A percentile compares a stretch with the other conserved stretches of the same genome.
Conservation (phyloP, 2,113 vertebrate genomes). For the Calonectris borealis region DNA sequence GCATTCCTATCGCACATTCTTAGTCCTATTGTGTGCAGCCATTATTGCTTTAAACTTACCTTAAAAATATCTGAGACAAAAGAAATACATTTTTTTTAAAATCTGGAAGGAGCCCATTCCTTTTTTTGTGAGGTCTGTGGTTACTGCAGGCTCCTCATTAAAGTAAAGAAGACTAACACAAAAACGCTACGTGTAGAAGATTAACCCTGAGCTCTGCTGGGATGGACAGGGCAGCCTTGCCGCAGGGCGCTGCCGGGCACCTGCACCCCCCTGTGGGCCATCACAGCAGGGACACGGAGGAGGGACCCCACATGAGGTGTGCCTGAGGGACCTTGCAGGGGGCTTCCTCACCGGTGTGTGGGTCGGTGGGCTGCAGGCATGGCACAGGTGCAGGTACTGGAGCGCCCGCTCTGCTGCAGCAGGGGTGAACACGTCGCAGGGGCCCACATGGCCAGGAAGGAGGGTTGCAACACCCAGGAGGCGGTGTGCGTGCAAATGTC, state of each 20-base stretch:
- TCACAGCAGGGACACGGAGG: background rate
- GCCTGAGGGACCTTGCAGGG: background rate
- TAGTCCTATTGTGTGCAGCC: background rate
- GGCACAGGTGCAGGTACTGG: no score
- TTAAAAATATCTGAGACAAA: background rate
- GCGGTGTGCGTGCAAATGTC: accelerated
- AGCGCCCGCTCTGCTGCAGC: background rate
- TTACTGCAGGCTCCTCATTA: background rate
- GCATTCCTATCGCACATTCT: background rate
- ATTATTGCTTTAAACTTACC: background rate
- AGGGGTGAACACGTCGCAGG: accelerated
- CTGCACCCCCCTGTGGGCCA: accelerated
- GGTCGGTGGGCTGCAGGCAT: background rate
- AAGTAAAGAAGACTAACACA: background rate
- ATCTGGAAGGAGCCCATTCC: background rate
- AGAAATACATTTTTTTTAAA: background rate
- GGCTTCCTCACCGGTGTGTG: accelerated
- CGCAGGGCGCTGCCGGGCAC: accelerated
- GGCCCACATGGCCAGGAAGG: accelerated
- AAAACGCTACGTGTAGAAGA: background rate
- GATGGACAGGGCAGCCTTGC: no score
- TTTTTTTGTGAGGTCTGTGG: background rate
- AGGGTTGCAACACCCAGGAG: accelerated
- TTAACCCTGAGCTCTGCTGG: background rate
- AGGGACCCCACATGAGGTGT: accelerated